Percentiles rank a stretch among this genome's conserved stretches.
These are phyloP conservation scores for Halocynthia roretzi DNA, from an alignment of 23 tunicate genomes.

Conservation along the genomic window DNA sequence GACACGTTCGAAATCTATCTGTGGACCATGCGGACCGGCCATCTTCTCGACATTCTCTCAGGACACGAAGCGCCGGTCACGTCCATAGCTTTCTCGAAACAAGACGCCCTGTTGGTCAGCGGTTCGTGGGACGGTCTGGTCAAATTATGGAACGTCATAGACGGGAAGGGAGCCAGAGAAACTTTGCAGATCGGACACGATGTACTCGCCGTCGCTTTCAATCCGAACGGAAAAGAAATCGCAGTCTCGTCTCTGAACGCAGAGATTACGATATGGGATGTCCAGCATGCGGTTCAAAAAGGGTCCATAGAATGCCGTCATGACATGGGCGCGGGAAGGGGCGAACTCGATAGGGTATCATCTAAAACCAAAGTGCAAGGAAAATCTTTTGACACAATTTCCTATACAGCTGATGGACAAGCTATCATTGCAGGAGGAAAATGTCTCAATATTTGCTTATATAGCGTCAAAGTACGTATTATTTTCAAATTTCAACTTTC, in stretches of 20 bases:
- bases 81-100: slow-evolving; percentile 48
- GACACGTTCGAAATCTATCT: slow-evolving; percentile 75
- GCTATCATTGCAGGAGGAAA: slow-evolving; percentile 69
- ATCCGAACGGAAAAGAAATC: slow-evolving; percentile 58
- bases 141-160: slow-evolving; percentile 71
- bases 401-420: slow-evolving; percentile 78
- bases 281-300: slow-evolving; percentile 32
- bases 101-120: slow-evolving; percentile 53
- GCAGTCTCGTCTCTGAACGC: slow-evolving; percentile 82
- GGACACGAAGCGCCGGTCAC: slow-evolving; percentile 89
- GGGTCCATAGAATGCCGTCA: slow-evolving; percentile 84
- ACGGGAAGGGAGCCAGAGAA: slow-evolving; percentile 69
- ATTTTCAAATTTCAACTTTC: no score
- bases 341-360: slow-evolving; percentile 54
- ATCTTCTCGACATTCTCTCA: slow-evolving; percentile 59
- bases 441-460: slow-evolving; percentile 47
- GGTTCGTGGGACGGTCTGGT: slow-evolving; percentile 93
- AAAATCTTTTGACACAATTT: slow-evolving; percentile 59
- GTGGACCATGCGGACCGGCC: slow-evolving; percentile 84
- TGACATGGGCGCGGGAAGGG: slow-evolving; percentile 65
- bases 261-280: slow-evolving; percentile 84
- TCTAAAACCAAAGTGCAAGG: slow-evolving; percentile 45
- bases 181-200: slow-evolving; percentile 66
- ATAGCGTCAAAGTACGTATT: slow-evolving; percentile 41
- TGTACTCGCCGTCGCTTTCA: slow-evolving; percentile 67